Evolutionary conservation across 2,797 vertebrate species (phyloP).

Genomic region (Eupleurogrammus muticus): DNA sequence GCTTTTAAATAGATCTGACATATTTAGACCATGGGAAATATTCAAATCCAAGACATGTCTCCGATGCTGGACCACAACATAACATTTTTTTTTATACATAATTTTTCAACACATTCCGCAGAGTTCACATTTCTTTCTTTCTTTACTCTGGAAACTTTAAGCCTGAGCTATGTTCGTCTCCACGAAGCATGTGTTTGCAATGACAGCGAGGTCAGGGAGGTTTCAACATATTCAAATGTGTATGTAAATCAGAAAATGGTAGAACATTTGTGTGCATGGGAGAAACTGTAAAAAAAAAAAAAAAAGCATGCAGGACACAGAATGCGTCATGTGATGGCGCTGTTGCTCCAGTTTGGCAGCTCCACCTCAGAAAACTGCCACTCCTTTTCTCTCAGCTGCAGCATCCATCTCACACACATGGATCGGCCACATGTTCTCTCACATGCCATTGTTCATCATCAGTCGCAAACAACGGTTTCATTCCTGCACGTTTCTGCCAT

Average conservation of each 20-base stretch:
- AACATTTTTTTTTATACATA: too few species aligned
- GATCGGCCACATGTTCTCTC: constrained; percentile 45
- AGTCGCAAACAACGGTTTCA: too few species aligned
- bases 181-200: neutral
- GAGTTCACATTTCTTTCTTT: too few species aligned
- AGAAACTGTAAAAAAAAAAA: neutral
- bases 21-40: neutral
- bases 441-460: constrained; percentile 36
- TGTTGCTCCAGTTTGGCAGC: constrained; percentile 40
- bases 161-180: neutral
- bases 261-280: neutral
- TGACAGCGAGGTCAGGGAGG: neutral
- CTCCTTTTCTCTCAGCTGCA: constrained; percentile 70
- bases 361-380: constrained; percentile 45
- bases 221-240: neutral
- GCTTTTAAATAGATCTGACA: neutral
- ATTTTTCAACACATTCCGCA: too few species aligned
- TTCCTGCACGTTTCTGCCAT: neutral
- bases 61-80: neutral
- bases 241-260: neutral
- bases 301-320: neutral
- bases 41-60: neutral
- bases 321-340: constrained; percentile 34
- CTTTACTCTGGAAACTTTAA: neutral
- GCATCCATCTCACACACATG: constrained; percentile 61